Conservation (phyloP, 1,140 invertebrate species). For the Pseudomyrmex pallidus region DNA sequence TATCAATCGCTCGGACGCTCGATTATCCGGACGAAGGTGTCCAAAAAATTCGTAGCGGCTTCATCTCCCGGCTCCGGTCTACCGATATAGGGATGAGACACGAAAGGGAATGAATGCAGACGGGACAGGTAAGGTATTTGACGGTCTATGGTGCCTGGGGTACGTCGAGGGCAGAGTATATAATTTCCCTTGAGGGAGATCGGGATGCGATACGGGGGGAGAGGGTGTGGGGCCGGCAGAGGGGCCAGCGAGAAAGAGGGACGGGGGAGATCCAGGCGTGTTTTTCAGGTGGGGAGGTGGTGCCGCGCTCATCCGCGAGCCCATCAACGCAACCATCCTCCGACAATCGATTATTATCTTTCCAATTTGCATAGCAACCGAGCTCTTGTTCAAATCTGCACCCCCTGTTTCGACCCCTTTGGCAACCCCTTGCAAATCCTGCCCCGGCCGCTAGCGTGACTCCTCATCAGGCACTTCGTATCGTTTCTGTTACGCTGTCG, state of each 20-base stretch:
- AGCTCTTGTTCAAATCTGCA: constrained; percentile 82
- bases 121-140: constrained; percentile 82
- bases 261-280: constrained; percentile 75
- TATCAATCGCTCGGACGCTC: constrained; percentile 57
- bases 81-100: constrained; percentile 69
- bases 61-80: constrained; percentile 57
- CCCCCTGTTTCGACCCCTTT: constrained; percentile 76
- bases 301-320: constrained; percentile 81
- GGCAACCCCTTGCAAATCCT: constrained; percentile 80
- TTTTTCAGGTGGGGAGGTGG: constrained; percentile 81
- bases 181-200: constrained; percentile 86
- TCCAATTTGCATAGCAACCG: constrained; percentile 85
- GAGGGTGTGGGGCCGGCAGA: constrained; percentile 12
- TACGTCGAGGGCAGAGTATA: constrained; percentile 80
- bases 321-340: constrained; percentile 83
- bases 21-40: constrained; percentile 66
- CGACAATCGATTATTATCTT: constrained; percentile 86
- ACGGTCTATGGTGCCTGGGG: constrained; percentile 73
- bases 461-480: constrained; percentile 68
- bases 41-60: constrained; percentile 77
- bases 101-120: constrained; percentile 74
- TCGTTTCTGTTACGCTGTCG: constrained; percentile 71
- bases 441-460: constrained; percentile 71
- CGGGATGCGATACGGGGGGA: constrained; percentile 75
- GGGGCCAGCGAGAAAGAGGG: constrained; percentile 69